Percentiles rank a stretch among this genome's conserved stretches.
Conservation (phyloP, 2,888 invertebrate genomes). For the Acronicta alni region DNA sequence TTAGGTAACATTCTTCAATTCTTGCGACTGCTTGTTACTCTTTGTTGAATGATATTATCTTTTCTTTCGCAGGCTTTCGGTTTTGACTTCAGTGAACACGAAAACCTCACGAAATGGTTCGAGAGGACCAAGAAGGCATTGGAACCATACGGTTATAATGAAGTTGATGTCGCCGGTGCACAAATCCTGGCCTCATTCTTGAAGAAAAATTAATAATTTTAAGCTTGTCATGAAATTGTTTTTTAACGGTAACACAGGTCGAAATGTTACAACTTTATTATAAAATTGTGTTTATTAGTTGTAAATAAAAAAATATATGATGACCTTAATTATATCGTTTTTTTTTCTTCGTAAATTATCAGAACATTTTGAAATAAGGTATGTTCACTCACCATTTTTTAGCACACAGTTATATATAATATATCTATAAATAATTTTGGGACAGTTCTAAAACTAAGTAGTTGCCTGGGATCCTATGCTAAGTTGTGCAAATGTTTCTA, state of each 20-base stretch:
- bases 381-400: too few relatives aligned
- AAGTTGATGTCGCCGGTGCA: conserved; percentile 90
- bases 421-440: too few relatives aligned
- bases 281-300: conserved; percentile 6
- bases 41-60: not conserved
- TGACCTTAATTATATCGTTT: not conserved
- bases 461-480: too few relatives aligned
- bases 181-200: conserved; percentile 87
- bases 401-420: too few relatives aligned
- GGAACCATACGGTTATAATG: conserved; percentile 91
- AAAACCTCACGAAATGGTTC: conserved; percentile 91
- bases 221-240: conserved; percentile 7
- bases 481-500: too few relatives aligned
- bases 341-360: conserved; percentile 5
- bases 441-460: too few relatives aligned
- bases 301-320: not conserved
- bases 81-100: conserved; percentile 88
- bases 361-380: not conserved
- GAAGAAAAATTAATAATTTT: conserved; percentile 72
- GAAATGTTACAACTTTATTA: conserved; percentile 10
- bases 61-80: conserved; percentile 82
- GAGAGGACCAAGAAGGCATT: conserved; percentile 90
- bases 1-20: too few relatives aligned
- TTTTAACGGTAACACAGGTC: conserved; percentile 34
- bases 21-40: too few relatives aligned